Conservation (phyloP, 2,113 vertebrate species). For the Eptatretus burgeri region DNA sequence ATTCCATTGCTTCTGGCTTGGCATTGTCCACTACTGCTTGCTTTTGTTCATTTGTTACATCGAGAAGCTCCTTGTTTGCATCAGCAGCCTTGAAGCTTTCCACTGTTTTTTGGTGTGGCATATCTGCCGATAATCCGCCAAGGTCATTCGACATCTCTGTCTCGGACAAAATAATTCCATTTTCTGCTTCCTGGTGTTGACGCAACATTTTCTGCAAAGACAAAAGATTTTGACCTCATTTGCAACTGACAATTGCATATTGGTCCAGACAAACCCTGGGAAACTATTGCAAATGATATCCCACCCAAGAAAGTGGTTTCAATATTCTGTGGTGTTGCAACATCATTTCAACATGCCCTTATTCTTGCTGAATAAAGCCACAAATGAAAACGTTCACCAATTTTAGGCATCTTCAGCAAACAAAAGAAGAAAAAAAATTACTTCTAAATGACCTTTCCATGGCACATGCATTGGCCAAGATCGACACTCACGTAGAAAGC, state of each 20-base stretch:
- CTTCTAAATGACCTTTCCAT: not conserved
- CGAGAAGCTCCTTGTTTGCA: not conserved
- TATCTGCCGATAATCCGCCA: not conserved
- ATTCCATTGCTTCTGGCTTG: slow-evolving; percentile 18
- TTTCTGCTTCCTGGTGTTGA: slow-evolving; percentile 51
- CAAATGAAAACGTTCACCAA: not conserved
- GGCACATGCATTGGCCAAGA: not conserved
- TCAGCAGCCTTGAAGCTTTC: not conserved
- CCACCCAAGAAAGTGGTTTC: not conserved
- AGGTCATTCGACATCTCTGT: slow-evolving; percentile 20
- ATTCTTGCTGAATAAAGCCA: not conserved
- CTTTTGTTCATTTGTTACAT: slow-evolving; percentile 9
- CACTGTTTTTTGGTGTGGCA: not conserved
- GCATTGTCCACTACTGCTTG: slow-evolving; percentile 13
- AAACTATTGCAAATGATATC: not conserved
- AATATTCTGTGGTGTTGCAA: not conserved
- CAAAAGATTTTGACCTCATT: not conserved
- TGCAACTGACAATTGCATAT: not conserved
- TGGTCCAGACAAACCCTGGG: not conserved
- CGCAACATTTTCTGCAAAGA: slow-evolving; percentile 46
- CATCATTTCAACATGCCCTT: not conserved
- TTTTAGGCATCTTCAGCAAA: not conserved
- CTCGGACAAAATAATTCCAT: slow-evolving; percentile 30
- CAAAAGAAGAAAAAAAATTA: not conserved
- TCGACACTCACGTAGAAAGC: slow-evolving; percentile 68